phyloP scores from a whole-genome alignment of 2,113 vertebrate genomes.

The Penelope pileata region DNA sequence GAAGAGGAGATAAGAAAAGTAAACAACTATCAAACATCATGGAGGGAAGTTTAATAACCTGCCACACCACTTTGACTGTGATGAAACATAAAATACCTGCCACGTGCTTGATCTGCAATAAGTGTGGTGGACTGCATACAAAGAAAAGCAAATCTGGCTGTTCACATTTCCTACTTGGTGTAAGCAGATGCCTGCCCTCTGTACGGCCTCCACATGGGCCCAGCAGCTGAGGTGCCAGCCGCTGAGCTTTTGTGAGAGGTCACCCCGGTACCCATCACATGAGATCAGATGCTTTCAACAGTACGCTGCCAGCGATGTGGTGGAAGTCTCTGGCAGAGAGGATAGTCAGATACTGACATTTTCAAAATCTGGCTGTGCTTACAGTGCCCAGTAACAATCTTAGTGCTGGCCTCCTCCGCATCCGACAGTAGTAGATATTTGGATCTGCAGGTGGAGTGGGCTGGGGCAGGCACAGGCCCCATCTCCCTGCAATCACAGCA shows the following conservation, averaged over 20 bases:
- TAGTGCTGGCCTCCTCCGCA: background rate
- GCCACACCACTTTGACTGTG: background rate
- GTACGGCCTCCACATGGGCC: accelerated
- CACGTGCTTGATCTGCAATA: background rate
- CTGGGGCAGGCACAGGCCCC: background rate
- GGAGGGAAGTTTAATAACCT: background rate
- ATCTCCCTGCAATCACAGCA: background rate
- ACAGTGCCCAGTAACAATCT: background rate
- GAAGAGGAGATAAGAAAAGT: background rate
- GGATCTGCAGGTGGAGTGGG: background rate
- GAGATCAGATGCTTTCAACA: background rate
- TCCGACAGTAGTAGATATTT: background rate
- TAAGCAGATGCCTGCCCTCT: background rate
- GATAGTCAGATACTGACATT: background rate
- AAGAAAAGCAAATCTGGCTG: background rate
- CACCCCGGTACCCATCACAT: background rate
- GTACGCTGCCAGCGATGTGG: background rate
- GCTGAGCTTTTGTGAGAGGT: background rate
- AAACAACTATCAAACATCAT: background rate
- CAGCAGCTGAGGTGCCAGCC: background rate
- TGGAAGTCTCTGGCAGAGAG: background rate
- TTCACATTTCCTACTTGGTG: background rate
- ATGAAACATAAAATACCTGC: background rate
- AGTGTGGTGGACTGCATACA: background rate
- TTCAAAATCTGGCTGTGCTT: background rate